A percentile compares a stretch with the other conserved stretches of the same genome.
Conservation (phyloP, 2,888 invertebrate genomes). For the Coelinius sp. region DNA sequence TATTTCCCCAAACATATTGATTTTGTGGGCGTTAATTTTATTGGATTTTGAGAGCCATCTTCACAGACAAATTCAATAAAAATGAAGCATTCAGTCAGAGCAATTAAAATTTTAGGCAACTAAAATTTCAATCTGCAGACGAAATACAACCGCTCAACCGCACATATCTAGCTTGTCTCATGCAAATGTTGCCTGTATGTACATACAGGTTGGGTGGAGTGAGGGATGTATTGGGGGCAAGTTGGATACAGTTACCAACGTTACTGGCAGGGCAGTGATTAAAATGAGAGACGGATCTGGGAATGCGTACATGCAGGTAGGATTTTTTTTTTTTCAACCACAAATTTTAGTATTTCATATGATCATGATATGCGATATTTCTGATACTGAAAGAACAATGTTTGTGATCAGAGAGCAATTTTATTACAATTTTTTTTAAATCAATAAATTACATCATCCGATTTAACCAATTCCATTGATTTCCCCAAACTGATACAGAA, state of each 20-base stretch:
- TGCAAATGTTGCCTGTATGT: constrained; percentile 3
- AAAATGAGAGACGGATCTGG: constrained; percentile 2
- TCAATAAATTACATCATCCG: not conserved
- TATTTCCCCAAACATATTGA: not conserved
- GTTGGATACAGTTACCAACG: constrained; percentile 8
- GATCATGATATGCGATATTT: too few relatives aligned
- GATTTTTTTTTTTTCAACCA: not conserved
- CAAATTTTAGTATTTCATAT: too few relatives aligned
- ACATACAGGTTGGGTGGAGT: not conserved
- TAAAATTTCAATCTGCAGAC: not conserved
- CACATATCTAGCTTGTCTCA: constrained; percentile 10
- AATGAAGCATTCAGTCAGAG: too few relatives aligned
- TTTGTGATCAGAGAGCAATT: too few relatives aligned
- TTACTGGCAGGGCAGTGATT: not conserved
- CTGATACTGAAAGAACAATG: too few relatives aligned
- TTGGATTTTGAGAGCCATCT: not conserved
- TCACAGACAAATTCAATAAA: too few relatives aligned
- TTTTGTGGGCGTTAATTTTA: not conserved
- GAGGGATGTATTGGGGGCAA: not conserved
- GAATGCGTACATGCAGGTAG: not conserved
- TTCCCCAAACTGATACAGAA: not conserved
- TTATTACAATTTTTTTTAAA: too few relatives aligned
- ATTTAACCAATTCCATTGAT: not conserved
- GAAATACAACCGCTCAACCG: constrained; percentile 6
- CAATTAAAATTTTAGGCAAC: not conserved